A percentile compares a stretch with the other conserved stretches of the same genome.
These are phyloP conservation scores for Scelioninae gen. 1 DNA, from an alignment of 2,888 invertebrate genomes.

Conservation along the genomic window DNA sequence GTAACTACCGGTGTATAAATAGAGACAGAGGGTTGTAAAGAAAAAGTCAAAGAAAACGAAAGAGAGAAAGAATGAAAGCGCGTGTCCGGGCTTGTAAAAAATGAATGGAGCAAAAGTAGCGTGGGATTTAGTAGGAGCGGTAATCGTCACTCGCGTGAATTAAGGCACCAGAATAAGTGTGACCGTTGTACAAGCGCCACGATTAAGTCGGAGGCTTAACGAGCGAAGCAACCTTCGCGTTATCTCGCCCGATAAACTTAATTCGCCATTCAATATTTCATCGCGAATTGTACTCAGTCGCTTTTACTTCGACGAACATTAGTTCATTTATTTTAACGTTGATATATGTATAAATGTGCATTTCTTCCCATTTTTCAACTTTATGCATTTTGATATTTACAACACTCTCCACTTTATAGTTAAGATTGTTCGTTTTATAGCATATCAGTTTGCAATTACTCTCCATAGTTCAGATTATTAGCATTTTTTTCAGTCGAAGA, in stretches of 20 bases:
- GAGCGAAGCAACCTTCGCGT: slow-evolving; percentile 75
- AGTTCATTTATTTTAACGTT: slow-evolving; percentile 39
- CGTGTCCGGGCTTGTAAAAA: slow-evolving; percentile 69
- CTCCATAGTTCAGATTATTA: no score
- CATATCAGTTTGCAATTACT: no score
- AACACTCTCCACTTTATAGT: no score
- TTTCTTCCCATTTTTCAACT: no score
- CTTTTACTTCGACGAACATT: slow-evolving; percentile 32
- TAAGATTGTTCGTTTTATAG: no score
- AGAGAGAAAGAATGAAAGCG: slow-evolving; percentile 70
- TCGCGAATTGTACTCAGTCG: slow-evolving; percentile 48
- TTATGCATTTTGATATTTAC: no score
- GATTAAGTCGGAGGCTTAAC: slow-evolving; percentile 84
- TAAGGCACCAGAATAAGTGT: slow-evolving; percentile 80
- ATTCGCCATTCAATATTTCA: slow-evolving; percentile 63
- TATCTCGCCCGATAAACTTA: slow-evolving; percentile 66
- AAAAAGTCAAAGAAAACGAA: slow-evolving; percentile 67
- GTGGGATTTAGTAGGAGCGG: slow-evolving; percentile 65
- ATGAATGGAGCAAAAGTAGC: slow-evolving; percentile 52
- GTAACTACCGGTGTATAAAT: slow-evolving; percentile 73
- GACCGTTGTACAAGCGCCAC: slow-evolving; percentile 82
- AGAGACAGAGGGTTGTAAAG: slow-evolving; percentile 59
- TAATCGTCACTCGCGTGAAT: slow-evolving; percentile 74
- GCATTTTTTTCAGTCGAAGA: no score
- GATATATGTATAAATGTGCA: no score